Conservation (phyloP, 2,888 invertebrate genomes). For the Siphonodentalium dalli region DNA sequence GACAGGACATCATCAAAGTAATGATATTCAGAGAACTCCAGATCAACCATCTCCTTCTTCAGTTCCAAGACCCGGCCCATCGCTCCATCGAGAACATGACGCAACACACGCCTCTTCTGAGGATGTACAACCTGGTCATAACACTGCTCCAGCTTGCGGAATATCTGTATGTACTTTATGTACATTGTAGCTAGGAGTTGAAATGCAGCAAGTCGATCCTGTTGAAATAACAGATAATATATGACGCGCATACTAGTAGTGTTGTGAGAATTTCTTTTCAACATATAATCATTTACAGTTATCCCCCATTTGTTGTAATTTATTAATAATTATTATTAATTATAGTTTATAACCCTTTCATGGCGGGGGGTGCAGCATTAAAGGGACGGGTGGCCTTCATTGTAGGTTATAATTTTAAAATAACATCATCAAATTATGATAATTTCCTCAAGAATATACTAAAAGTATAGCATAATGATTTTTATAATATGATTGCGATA, state of each 20-base stretch:
- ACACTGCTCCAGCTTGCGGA: slow-evolving; percentile 78
- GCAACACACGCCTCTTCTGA: slow-evolving; percentile 84
- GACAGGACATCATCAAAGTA: slow-evolving; percentile 84
- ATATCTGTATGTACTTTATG: slow-evolving; percentile 80
- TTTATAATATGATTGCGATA: no score
- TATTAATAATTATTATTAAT: not conserved
- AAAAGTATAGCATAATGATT: no score
- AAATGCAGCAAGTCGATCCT: slow-evolving; percentile 64
- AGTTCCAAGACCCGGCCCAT: slow-evolving; percentile 86
- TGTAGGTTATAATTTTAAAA: no score
- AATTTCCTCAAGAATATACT: no score
- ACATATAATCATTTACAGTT: no score
- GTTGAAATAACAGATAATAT: slow-evolving; percentile 21
- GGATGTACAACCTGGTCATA: slow-evolving; percentile 93
- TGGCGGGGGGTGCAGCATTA: no score
- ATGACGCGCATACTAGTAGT: no score
- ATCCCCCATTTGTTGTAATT: no score
- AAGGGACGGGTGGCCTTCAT: no score
- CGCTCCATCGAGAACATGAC: slow-evolving; percentile 68
- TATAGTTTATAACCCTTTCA: no score
- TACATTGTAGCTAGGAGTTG: slow-evolving; percentile 71
- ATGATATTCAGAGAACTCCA: slow-evolving; percentile 84
- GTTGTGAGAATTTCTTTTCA: no score
- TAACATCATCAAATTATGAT: no score
- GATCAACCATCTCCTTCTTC: slow-evolving; percentile 84